Base-by-base conservation (phyloP, 2,113 vertebrate genomes). In the Clarias magur region DNA sequence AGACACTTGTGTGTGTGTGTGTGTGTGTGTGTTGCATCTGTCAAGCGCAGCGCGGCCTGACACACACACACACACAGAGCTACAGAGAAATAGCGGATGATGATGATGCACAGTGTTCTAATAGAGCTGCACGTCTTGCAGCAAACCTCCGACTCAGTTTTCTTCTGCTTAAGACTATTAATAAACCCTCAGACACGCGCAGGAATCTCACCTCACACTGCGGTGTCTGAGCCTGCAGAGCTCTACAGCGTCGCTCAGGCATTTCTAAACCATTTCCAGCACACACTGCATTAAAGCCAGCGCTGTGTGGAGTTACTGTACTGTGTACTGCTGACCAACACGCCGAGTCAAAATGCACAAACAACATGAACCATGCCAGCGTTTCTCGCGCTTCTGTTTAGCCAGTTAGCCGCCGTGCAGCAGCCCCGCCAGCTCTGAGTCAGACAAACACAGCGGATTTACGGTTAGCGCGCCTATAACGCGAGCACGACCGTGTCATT, bases 1-100 rank as follows among this genome's bases (percentile, higher is more conserved):
- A 15, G 9, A 12, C 42, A 21, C 30, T 6, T 34, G 65, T 65
- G 2, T 12, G 25, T 65, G 11, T 67, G 30, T 38, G 34, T 2
- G 68, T 21, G 70, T 16, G 4, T 10, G 6, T 38, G 15, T 70
- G 67, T 73, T 63, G 30, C 15, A 83, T 12, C 38, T 67, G 81
- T 82, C 62, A 82, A 82, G 30, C 81, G 53, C 60, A 82, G 23
- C 81, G 53, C 16, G 81, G 63, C 63, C 81, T 67, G 27, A 60
- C 19, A 12, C 56, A 16, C 25, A 80, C 76, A 56, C 73, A 54
- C 73, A 53, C 38, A 75, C 34, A 12, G 21, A 75, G 30, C 19
- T 38, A 27, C 56, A 59, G 56, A 72, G 2, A 79, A 6, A 53
- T 54, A n/a, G 38, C 13, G 3, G 19, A 42, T 25, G 12, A 56